phyloP scores from a whole-genome alignment of 1,140 invertebrate species.

The Andricus grossulariae region DNA sequence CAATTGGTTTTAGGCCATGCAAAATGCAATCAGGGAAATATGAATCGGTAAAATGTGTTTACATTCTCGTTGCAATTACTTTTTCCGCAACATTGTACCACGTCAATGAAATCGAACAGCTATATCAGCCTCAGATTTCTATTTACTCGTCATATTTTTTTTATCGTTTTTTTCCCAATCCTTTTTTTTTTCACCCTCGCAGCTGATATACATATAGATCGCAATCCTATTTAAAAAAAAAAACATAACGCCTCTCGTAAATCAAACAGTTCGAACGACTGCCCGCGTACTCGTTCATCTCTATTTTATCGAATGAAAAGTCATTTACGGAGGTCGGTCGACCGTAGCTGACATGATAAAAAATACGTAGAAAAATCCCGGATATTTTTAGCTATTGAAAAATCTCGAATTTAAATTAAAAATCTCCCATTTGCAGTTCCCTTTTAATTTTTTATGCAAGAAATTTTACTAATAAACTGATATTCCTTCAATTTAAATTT shows the following conservation, averaged over 20 bases:
- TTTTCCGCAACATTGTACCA: neutral
- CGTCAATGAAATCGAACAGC: neutral
- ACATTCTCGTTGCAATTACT: neutral
- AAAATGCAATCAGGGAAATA: too few relatives aligned
- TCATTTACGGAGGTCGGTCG: constrained; percentile 10
- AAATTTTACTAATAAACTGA: too few relatives aligned
- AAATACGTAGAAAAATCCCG: neutral
- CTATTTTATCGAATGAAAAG: constrained; percentile 29
- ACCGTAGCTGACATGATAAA: constrained; percentile 3
- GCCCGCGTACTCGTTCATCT: constrained; percentile 14
- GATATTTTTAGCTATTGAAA: too few relatives aligned
- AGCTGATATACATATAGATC: neutral
- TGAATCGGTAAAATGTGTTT: neutral
- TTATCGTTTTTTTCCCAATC: neutral
- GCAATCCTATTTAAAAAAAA: constrained; percentile 10
- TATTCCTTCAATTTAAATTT: too few relatives aligned
- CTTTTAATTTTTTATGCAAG: neutral
- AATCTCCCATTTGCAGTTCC: neutral
- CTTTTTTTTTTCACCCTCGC: neutral
- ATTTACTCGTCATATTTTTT: neutral
- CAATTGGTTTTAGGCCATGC: too few relatives aligned
- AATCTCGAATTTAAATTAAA: neutral
- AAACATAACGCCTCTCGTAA: constrained; percentile 7
- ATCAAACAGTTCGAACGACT: constrained; percentile 29
- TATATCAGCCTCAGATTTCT: neutral